Evolutionary conservation across 2,888 invertebrate species (phyloP).

Genomic region (Dryomyza anilis): DNA sequence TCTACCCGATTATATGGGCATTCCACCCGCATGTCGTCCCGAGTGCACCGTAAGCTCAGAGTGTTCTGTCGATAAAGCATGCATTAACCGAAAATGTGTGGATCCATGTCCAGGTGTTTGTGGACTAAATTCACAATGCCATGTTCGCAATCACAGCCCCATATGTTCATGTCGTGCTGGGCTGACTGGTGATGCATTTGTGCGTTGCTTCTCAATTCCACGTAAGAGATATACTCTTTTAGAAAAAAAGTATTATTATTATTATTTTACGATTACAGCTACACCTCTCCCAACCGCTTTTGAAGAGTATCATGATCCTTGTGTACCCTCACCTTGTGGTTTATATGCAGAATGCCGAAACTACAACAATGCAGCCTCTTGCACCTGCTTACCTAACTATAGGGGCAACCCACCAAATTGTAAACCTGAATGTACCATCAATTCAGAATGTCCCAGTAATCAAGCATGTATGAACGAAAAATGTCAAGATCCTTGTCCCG

Average conservation of each 20-base stretch:
- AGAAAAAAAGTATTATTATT: background rate
- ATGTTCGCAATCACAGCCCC: conserved; percentile 78
- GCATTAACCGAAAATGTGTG: conserved; percentile 73
- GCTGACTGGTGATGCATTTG: conserved; percentile 77
- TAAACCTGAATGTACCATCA: conserved; percentile 73
- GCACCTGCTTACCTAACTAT: conserved; percentile 69
- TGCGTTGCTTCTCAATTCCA: conserved; percentile 67
- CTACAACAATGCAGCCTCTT: conserved; percentile 67
- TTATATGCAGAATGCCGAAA: conserved; percentile 71
- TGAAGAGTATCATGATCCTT: conserved; percentile 62
- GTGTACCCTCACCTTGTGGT: conserved; percentile 71
- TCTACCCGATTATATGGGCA: conserved; percentile 69
- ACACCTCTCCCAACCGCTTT: conserved; percentile 42
- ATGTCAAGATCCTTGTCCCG: conserved; percentile 81
- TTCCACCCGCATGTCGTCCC: conserved; percentile 74
- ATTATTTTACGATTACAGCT: conserved; percentile 37
- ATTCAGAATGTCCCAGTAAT: conserved; percentile 76
- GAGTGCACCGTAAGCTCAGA: conserved; percentile 77
- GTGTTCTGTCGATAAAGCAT: conserved; percentile 71
- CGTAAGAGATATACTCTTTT: too few relatives aligned
- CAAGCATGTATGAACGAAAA: conserved; percentile 77
- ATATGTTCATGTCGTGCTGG: conserved; percentile 74
- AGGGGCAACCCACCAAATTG: conserved; percentile 75
- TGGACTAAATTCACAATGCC: conserved; percentile 73
- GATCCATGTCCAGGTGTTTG: conserved; percentile 80